Evolutionary conservation across 1,140 invertebrate species (phyloP).

Genomic region (Drosophila lini): DNA sequence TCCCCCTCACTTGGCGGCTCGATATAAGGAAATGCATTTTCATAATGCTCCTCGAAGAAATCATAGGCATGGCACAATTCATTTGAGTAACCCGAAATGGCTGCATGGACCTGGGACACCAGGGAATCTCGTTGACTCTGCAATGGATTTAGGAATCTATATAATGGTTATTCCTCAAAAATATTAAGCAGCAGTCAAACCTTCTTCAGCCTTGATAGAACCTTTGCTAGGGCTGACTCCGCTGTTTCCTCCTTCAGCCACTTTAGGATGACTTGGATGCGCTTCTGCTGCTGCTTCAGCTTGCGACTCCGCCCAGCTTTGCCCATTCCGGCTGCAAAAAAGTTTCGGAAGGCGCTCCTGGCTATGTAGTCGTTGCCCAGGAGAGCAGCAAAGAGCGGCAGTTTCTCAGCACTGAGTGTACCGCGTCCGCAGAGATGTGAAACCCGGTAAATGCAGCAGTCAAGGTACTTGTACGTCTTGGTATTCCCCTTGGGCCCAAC

Average conservation of each 20-base stretch:
- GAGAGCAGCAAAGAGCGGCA: slow-evolving; percentile 92
- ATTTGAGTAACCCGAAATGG: slow-evolving; percentile 87
- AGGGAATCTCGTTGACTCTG: slow-evolving; percentile 85
- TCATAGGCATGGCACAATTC: slow-evolving; percentile 86
- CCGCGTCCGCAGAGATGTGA: slow-evolving; percentile 88
- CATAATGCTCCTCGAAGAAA: slow-evolving; percentile 85
- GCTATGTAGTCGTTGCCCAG: slow-evolving; percentile 95
- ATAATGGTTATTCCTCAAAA: slow-evolving; percentile 55
- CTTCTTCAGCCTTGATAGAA: slow-evolving; percentile 86
- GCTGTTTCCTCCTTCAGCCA: slow-evolving; percentile 90
- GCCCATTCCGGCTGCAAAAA: slow-evolving; percentile 87
- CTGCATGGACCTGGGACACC: slow-evolving; percentile 86
- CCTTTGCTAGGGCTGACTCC: slow-evolving; percentile 88
- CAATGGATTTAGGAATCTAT: background rate
- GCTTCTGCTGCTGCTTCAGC: slow-evolving; percentile 86
- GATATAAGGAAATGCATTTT: slow-evolving; percentile 46
- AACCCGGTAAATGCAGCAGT: slow-evolving; percentile 90
- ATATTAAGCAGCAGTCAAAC: slow-evolving; percentile 86
- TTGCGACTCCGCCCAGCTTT: slow-evolving; percentile 86
- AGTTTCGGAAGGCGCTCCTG: slow-evolving; percentile 88
- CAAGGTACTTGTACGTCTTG: slow-evolving; percentile 84
- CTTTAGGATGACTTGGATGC: slow-evolving; percentile 88
- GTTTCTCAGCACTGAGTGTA: slow-evolving; percentile 87
- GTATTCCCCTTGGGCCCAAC: background rate
- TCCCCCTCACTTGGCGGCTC: slow-evolving; percentile 52